phyloP scores from a whole-genome alignment of 2,888 invertebrate species.

The Drosophila kokeensis region DNA sequence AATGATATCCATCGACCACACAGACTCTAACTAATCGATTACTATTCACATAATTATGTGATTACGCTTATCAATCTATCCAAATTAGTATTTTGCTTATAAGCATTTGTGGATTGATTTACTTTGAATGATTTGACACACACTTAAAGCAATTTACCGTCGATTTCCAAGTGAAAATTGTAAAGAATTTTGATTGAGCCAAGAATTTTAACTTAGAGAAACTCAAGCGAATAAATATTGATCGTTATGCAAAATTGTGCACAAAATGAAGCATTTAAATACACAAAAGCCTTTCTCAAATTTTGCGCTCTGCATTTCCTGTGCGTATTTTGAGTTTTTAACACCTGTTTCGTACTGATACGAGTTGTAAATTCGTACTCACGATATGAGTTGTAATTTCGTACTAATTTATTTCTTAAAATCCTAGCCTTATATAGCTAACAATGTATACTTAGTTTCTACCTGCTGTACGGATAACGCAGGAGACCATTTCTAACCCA shows the following conservation, averaged over 20 bases:
- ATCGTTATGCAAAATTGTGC: not conserved
- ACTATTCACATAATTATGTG: slow-evolving; percentile 12
- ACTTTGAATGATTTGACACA: not conserved
- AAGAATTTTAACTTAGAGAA: not conserved
- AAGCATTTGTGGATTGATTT: not conserved
- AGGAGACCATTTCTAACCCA: too few species aligned
- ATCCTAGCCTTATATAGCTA: too few species aligned
- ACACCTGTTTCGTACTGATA: too few species aligned
- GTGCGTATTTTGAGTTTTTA: too few species aligned
- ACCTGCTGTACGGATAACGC: too few species aligned
- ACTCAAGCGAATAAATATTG: not conserved
- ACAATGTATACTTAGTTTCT: too few species aligned
- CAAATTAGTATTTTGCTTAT: too few species aligned
- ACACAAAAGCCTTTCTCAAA: not conserved
- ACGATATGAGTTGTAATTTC: too few species aligned
- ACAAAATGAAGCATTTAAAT: not conserved
- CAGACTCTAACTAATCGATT: slow-evolving; percentile 28
- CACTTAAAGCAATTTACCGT: not conserved
- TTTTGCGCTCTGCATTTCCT: not conserved
- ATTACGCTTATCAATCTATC: not conserved
- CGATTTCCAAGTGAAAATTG: not conserved
- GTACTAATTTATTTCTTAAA: too few species aligned
- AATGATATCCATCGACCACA: slow-evolving; percentile 7
- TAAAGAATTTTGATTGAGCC: not conserved
- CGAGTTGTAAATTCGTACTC: too few species aligned